Percentiles rank a stretch among this genome's conserved stretches.
These are phyloP conservation scores for Sphaerodactylus townsendi DNA, from an alignment of 2,113 vertebrate genomes.

Conservation along the genomic window DNA sequence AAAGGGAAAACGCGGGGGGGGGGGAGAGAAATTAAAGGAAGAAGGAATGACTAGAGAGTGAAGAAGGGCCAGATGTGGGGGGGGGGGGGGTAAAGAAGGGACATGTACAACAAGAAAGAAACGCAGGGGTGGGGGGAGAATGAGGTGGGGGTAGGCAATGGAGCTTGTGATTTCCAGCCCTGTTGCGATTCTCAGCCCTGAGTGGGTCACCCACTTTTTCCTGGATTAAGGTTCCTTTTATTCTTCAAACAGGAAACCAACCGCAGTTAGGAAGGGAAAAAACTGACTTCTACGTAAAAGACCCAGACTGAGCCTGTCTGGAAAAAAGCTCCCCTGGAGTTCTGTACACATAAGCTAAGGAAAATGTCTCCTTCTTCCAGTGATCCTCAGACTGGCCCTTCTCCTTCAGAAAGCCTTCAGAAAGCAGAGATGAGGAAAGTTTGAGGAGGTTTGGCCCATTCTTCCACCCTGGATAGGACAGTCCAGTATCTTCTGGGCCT, in stretches of 20 bases:
- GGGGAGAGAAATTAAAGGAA: background rate
- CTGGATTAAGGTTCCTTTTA: rapidly evolving
- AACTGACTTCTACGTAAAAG: rapidly evolving
- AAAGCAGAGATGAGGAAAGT: background rate
- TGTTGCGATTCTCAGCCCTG: background rate
- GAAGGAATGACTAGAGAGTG: background rate
- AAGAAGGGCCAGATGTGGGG: background rate
- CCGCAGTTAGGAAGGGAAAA: background rate
- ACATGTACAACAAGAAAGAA: background rate
- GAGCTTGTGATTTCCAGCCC: background rate
- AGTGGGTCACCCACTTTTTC: background rate
- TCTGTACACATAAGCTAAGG: conserved; percentile 23
- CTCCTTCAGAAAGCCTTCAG: conserved; percentile 27
- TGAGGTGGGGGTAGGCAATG: rapidly evolving
- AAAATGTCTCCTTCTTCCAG: background rate
- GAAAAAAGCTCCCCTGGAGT: conserved; percentile 24
- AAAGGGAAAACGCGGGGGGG: too few species aligned
- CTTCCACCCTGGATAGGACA: background rate
- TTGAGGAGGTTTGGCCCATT: background rate
- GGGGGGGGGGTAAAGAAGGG: background rate
- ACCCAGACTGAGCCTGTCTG: rapidly evolving
- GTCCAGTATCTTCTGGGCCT: background rate
- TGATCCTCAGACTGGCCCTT: background rate
- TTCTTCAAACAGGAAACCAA: background rate
- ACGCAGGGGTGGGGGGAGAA: rapidly evolving